Evolutionary conservation across 1,140 invertebrate species (phyloP).

Genomic region (Adoxophyes honmai): DNA sequence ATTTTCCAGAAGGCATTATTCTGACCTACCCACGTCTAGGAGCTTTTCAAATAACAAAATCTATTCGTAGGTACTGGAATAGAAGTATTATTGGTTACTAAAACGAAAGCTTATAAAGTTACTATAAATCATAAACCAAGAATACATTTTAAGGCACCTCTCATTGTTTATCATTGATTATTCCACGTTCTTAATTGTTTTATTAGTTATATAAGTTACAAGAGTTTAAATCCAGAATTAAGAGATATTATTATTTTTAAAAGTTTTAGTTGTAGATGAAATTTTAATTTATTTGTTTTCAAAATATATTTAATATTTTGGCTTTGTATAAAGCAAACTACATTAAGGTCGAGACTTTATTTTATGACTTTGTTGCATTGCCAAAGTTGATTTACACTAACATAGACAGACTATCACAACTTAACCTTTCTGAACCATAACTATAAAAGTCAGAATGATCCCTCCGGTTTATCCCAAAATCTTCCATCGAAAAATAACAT

Average conservation of each 20-base stretch:
- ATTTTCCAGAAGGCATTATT: no score
- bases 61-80: no score
- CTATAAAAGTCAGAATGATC: constrained; percentile 25
- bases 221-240: constrained; percentile 65
- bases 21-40: no score
- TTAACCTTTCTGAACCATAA: constrained; percentile 15
- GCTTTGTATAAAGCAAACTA: constrained; percentile 3
- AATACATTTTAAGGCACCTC: constrained; percentile 43
- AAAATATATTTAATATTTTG: constrained; percentile 25
- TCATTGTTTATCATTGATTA: constrained; percentile 41
- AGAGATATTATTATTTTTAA: constrained; percentile 64
- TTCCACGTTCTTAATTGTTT: constrained; percentile 50
- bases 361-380: constrained; percentile 18
- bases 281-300: constrained; percentile 61
- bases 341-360: constrained; percentile 15
- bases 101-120: no score
- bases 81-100: no score
- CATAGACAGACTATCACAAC: constrained; percentile 8
- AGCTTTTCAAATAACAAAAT: no score
- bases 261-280: constrained; percentile 38
- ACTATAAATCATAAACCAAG: not conserved
- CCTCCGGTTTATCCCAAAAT: constrained; percentile 30
- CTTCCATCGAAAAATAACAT: constrained; percentile 15
- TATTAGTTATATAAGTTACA: constrained; percentile 56
- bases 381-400: constrained; percentile 42